These are phyloP conservation scores for Peromyscus leucopus DNA, from an alignment of 2,113 vertebrate genomes.

Conservation along the genomic window DNA sequence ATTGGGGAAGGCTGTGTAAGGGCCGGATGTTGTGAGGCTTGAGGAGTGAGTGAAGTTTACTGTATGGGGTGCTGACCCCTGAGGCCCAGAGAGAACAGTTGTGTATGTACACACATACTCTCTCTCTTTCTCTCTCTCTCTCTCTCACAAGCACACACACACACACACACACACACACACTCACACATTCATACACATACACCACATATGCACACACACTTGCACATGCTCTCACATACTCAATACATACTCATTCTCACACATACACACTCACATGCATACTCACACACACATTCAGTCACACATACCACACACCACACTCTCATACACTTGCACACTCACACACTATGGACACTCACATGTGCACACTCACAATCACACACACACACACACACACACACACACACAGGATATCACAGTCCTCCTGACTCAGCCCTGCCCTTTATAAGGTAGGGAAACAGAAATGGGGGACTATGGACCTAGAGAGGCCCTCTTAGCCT, in stretches of 20 bases:
- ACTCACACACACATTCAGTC: not conserved
- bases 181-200: no score
- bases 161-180: not conserved
- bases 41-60: not conserved
- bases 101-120: fast-evolving
- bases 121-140: not conserved
- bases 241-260: no score
- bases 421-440: not conserved
- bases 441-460: not conserved
- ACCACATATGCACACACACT: not conserved
- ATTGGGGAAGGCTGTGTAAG: not conserved
- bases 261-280: not conserved
- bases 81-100: not conserved
- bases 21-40: not conserved
- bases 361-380: no score
- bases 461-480: not conserved
- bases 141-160: not conserved
- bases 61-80: not conserved
- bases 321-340: no score
- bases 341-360: no score
- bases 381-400: not conserved
- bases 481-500: not conserved
- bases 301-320: not conserved
- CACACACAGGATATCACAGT: not conserved
- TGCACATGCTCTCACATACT: not conserved